Conservation (phyloP, 2,797 vertebrate species). For the Halcyon chelicuti region DNA sequence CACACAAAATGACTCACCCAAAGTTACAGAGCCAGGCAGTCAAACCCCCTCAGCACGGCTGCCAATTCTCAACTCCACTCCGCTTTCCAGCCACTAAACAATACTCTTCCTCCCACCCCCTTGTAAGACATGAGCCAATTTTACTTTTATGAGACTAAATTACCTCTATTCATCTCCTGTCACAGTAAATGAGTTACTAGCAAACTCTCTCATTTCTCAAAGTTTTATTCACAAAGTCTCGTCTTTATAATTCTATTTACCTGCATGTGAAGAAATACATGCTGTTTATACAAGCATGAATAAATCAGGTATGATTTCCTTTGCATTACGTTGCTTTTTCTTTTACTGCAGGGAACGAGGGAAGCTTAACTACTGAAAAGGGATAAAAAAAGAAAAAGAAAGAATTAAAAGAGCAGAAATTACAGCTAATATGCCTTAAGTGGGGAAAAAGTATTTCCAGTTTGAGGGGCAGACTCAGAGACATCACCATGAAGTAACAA, state of each 20-base stretch:
- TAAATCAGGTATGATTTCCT: conserved; percentile 17
- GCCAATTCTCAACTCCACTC: conserved; percentile 30
- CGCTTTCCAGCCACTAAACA: conserved; percentile 23
- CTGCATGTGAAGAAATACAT: background rate
- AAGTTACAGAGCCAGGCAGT: conserved; percentile 4
- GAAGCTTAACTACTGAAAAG: background rate
- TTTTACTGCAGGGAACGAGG: background rate
- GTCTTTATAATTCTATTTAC: conserved; percentile 46
- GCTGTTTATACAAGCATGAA: background rate
- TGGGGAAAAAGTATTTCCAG: background rate
- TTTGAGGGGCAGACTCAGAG: background rate
- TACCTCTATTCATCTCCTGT: conserved; percentile 71
- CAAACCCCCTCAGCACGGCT: conserved; percentile 10
- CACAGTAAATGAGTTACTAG: conserved; percentile 57
- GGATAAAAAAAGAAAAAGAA: background rate
- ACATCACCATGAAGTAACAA: background rate
- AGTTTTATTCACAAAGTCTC: conserved; percentile 52
- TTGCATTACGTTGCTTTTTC: background rate
- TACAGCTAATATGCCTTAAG: background rate
- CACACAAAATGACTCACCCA: conserved; percentile 2
- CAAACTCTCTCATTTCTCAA: conserved; percentile 56
- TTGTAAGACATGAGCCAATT: conserved; percentile 60
- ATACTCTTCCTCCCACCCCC: conserved; percentile 32
- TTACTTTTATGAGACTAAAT: conserved; percentile 70
- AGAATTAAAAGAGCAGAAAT: background rate